A percentile compares a stretch with the other conserved stretches of the same genome.
Evolutionary conservation across 1,140 invertebrate genomes (phyloP).

Genomic region (Atta colombica): DNA sequence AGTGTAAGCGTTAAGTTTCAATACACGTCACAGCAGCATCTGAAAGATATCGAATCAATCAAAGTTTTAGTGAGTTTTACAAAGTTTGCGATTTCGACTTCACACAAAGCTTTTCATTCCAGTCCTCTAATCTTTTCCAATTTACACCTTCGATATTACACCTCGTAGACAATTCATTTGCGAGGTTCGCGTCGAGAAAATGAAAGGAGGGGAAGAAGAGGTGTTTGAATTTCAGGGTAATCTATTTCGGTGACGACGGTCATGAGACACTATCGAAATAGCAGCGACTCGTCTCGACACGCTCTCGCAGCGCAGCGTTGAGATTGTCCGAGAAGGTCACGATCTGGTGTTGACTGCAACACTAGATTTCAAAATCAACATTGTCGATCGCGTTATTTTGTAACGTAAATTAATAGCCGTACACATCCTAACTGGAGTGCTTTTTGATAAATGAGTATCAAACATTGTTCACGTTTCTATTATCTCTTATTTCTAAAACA

Average conservation of each 20-base stretch:
- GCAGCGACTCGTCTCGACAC: conserved; percentile 40
- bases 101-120: background rate
- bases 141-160: conserved; percentile 42
- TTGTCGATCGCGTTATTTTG: background rate
- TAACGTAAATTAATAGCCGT: background rate
- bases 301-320: background rate
- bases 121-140: conserved; percentile 41
- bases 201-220: conserved; percentile 14
- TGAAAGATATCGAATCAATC: conserved; percentile 1
- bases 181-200: conserved; percentile 57
- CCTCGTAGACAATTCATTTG: background rate
- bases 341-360: background rate
- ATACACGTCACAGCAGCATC: background rate
- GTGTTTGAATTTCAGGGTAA: conserved; percentile 77
- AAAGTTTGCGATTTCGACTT: background rate
- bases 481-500: background rate
- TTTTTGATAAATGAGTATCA: background rate
- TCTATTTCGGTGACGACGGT: conserved; percentile 74
- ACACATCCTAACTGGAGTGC: background rate
- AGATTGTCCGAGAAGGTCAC: conserved; percentile 28
- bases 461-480: background rate
- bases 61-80: background rate
- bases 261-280: conserved; percentile 75
- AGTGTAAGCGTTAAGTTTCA: conserved; percentile 22
- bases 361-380: background rate